These are phyloP conservation scores for Myiopsitta monachus DNA, from an alignment of 2,113 vertebrate genomes.

Conservation along the genomic window DNA sequence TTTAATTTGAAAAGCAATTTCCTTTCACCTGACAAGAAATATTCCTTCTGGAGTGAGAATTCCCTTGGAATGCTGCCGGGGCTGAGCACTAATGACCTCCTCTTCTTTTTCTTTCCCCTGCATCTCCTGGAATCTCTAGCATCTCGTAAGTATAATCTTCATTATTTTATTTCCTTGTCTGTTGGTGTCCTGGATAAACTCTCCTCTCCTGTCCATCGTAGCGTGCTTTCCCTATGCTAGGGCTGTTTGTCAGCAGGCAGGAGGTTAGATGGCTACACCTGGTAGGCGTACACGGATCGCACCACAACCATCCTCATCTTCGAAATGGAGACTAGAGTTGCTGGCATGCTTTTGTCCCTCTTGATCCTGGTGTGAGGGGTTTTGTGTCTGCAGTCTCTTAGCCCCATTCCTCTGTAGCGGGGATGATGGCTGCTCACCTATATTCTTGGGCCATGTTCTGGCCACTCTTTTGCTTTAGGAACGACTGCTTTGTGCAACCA, in stretches of 20 bases:
- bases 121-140: neutral
- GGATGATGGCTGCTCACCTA: neutral
- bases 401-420: neutral
- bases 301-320: neutral
- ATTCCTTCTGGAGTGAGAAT: neutral
- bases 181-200: neutral
- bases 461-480: neutral
- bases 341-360: neutral
- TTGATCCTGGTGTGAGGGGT: neutral
- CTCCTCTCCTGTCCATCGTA: neutral
- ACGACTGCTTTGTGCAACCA: neutral
- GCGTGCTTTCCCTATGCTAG: neutral
- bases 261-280: neutral
- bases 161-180: neutral
- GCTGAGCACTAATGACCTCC: conserved; percentile 37
- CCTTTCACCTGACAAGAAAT: neutral
- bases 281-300: neutral
- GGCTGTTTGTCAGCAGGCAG: neutral
- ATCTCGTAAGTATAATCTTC: conserved; percentile 24
- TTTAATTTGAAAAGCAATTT: conserved; percentile 41
- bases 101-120: conserved; percentile 41
- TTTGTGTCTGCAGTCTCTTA: neutral
- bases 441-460: neutral
- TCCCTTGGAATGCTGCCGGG: neutral
- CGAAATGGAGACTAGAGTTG: fast-evolving